These are phyloP conservation scores for Poliocrania exsul DNA, from an alignment of 2,797 vertebrate genomes.

Conservation along the genomic window DNA sequence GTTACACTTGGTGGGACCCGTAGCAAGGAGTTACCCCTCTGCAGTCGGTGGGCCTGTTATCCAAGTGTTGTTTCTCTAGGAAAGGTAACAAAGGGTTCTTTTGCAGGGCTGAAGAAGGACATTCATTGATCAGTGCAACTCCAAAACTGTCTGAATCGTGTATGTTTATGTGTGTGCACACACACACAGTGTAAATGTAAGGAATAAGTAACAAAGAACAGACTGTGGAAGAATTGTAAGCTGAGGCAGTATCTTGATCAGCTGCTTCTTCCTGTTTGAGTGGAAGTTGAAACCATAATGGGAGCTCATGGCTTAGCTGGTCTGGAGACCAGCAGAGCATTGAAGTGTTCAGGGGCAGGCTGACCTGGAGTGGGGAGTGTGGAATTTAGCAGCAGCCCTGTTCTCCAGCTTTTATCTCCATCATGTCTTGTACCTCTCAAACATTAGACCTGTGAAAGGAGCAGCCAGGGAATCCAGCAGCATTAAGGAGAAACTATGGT, in stretches of 20 bases:
- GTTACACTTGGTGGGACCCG: background rate
- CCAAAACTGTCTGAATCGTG: background rate
- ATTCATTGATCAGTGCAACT: background rate
- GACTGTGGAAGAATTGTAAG: background rate
- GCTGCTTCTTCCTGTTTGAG: background rate
- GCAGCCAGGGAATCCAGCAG: background rate
- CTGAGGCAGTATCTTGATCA: background rate
- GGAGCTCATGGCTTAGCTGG: background rate
- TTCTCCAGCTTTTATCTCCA: background rate
- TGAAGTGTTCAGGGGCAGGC: fast-evolving
- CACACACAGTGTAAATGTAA: background rate
- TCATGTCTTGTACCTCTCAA: background rate
- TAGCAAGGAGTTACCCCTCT: background rate
- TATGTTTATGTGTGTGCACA: too few relatives aligned
- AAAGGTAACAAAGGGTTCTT: background rate
- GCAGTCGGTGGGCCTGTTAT: background rate
- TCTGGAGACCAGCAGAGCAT: fast-evolving
- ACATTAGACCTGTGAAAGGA: background rate
- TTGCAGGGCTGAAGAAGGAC: background rate
- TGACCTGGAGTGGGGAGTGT: background rate
- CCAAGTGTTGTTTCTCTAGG: background rate
- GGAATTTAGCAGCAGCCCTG: background rate
- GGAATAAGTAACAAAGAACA: background rate
- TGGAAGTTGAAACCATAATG: background rate
- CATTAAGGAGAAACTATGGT: background rate